Percentiles rank a stretch among this genome's conserved stretches.
Evolutionary conservation across 1,140 invertebrate genomes (phyloP).

Genomic region (Agrypnia vestita): DNA sequence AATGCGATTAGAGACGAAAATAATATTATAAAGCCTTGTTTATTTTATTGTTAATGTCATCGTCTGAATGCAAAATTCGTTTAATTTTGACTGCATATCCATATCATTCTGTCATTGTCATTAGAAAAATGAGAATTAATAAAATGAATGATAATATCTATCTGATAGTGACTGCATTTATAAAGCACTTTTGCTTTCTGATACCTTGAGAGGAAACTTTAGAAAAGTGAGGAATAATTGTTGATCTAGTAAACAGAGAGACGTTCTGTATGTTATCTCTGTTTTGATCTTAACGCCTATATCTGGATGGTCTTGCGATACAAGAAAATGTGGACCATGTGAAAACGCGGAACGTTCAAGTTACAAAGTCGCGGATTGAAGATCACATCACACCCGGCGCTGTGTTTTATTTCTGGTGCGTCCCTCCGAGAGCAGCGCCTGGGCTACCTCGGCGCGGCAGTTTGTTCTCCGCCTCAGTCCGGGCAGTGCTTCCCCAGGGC

Average conservation of each 20-base stretch:
- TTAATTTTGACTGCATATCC: too few relatives aligned
- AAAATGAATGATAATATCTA: too few relatives aligned
- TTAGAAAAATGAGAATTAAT: too few relatives aligned
- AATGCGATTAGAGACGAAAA: too few relatives aligned
- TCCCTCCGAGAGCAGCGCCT: slow-evolving; percentile 33
- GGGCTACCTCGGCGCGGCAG: slow-evolving; percentile 46
- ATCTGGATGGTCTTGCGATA: slow-evolving; percentile 31
- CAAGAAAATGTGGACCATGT: slow-evolving; percentile 40
- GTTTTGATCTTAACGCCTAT: slow-evolving; percentile 37
- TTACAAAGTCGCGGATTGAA: slow-evolving; percentile 52
- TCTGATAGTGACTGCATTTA: too few relatives aligned
- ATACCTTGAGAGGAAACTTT: too few relatives aligned
- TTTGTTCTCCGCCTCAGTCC: slow-evolving; percentile 56
- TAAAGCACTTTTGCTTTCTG: too few relatives aligned
- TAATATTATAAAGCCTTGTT: too few relatives aligned
- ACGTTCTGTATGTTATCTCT: not conserved
- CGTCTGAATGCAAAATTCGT: too few relatives aligned
- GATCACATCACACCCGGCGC: slow-evolving; percentile 39
- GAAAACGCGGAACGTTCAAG: slow-evolving; percentile 53
- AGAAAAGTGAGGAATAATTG: too few relatives aligned
- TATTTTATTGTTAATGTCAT: too few relatives aligned
- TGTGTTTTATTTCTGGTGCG: slow-evolving; percentile 58
- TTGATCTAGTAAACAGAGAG: not conserved
- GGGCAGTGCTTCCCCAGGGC: slow-evolving; percentile 58
- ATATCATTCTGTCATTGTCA: too few relatives aligned